Base-by-base conservation (phyloP, 92 coral and sea anemone genomes). In the Parazoanthus atlanticus region DNA sequence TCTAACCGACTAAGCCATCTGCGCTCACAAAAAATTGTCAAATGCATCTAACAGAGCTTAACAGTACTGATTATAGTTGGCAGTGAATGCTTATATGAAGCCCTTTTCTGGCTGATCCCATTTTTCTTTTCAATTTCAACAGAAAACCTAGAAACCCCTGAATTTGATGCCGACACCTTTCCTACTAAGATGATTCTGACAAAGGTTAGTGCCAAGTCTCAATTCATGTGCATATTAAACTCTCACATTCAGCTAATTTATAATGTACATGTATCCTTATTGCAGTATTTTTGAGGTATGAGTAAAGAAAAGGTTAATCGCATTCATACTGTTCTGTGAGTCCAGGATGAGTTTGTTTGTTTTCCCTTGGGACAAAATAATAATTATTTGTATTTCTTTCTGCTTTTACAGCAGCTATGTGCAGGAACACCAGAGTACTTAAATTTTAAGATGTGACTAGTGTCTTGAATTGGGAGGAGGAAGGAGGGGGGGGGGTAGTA, bases 61-160 rank as follows among this genome's bases (percentile, higher is more conserved):
- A 52, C 3, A 1, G 58, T 52, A 52, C 58, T 52, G 3, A 15
- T 52, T 52, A 52, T 16, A 52, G 58, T 52, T 13, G 58, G 2
- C 12, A 1, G 17, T 52, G 17, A 52, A 13, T 2, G 19, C 19
- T 72, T 17, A 11, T 6, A 72, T 30, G 15, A 72, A 72, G 31
- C 40, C 12, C 6, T 72, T 29, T 72, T 31, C 75, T 70, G 30
- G 33, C 34, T 70, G 75, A 70, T 28, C 33, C 31, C 32, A 26
- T 30, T 26, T 26, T 11, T 23, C 73, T 70, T 28, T 67, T 9
- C 31, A 32, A 31, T 73, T 78, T 15, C 19, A 15, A 79, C 88
- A 96, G 98, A 91, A 90, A 92, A 92, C 66, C 91, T 93, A 71
- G 98, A 74, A 84, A 96, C 98, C 0, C 83, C 93, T 12, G 90